Conservation (phyloP, 2,113 vertebrate genomes). For the Notothenia rossii region DNA sequence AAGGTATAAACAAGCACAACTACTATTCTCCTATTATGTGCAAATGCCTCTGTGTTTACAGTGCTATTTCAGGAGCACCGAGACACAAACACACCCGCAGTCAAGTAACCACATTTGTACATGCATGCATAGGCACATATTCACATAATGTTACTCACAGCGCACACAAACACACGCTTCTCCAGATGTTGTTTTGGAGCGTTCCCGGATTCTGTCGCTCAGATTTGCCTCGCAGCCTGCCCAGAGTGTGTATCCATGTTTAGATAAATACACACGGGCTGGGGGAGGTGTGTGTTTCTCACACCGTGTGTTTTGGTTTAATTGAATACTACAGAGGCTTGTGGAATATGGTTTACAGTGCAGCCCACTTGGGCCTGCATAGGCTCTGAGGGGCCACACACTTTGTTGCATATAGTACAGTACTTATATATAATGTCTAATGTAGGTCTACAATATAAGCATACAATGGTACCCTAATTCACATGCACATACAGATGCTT, state of each 20-base stretch:
- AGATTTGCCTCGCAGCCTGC: slow-evolving; percentile 37
- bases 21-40: slow-evolving; percentile 21
- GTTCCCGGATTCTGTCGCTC: slow-evolving; percentile 42
- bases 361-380: slow-evolving; percentile 27
- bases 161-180: neutral
- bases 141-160: slow-evolving; percentile 21
- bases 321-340: slow-evolving; percentile 57
- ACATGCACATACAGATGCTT: neutral
- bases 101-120: slow-evolving; percentile 36
- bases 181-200: slow-evolving; percentile 72
- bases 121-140: slow-evolving; percentile 33
- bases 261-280: slow-evolving; percentile 66
- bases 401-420: slow-evolving; percentile 18
- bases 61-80: slow-evolving; percentile 46
- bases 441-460: neutral
- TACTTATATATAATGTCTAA: neutral
- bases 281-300: slow-evolving; percentile 50
- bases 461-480: neutral
- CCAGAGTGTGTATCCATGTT: slow-evolving; percentile 61
- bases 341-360: slow-evolving; percentile 60
- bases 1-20: neutral
- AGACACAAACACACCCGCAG: slow-evolving; percentile 27
- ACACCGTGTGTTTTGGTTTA: slow-evolving; percentile 54
- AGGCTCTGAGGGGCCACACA: slow-evolving; percentile 40
- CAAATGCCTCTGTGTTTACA: slow-evolving; percentile 37